A percentile compares a stretch with the other conserved stretches of the same genome.
Evolutionary conservation across 1,140 invertebrate genomes (phyloP).

Genomic region (Mercenaria mercenaria): DNA sequence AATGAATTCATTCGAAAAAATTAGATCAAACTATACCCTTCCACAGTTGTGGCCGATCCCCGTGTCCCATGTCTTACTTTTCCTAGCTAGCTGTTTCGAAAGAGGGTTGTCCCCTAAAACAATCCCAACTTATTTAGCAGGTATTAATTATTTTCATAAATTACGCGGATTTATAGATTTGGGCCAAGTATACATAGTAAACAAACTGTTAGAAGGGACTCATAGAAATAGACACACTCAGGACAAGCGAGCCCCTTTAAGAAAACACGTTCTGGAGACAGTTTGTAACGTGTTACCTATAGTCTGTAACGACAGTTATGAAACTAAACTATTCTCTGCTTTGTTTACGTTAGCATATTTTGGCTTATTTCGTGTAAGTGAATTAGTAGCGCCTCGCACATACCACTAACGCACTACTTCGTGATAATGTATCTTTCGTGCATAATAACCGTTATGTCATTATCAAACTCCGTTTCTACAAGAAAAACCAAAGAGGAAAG

Average conservation of each 20-base stretch:
- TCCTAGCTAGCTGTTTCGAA: not conserved
- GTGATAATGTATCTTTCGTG: not conserved
- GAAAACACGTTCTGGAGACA: no score
- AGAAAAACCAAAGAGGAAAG: no score
- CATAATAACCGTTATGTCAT: no score
- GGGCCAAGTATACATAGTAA: not conserved
- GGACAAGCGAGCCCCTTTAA: no score
- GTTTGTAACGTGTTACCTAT: not conserved
- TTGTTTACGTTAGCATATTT: not conserved
- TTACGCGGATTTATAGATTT: not conserved
- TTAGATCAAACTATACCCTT: not conserved
- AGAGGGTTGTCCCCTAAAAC: not conserved
- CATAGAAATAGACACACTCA: no score
- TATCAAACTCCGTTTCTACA: no score
- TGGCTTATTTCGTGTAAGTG: not conserved
- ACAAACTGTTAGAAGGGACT: not conserved
- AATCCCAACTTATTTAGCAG: not conserved
- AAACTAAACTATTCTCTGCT: not conserved
- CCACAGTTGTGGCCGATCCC: no score
- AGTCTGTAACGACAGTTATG: not conserved
- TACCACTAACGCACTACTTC: not conserved
- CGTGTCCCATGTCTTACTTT: no score
- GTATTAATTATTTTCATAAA: not conserved
- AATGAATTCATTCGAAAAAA: not conserved
- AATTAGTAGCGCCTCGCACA: not conserved